Evolutionary conservation across 2,797 vertebrate species (phyloP).

Genomic region (Caiman crocodilus): DNA sequence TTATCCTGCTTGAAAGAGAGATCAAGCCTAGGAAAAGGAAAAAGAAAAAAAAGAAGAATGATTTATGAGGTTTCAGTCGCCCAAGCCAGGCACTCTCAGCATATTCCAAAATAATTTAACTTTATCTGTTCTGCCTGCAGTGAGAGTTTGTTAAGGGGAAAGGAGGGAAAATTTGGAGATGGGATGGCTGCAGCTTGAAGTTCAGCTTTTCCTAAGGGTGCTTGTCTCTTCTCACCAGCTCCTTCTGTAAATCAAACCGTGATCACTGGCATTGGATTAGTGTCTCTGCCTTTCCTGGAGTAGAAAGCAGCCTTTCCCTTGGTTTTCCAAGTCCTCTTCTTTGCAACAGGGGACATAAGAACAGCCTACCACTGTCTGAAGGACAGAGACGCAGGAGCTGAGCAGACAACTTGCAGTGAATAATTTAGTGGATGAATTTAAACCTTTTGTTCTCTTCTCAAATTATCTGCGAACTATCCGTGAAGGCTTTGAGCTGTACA

Average conservation of each 20-base stretch:
- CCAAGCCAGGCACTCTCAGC: conserved; percentile 64
- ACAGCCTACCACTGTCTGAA: conserved; percentile 61
- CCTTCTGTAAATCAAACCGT: conserved; percentile 41
- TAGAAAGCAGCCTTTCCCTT: background rate
- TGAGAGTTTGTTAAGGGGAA: background rate
- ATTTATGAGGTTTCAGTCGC: conserved; percentile 73
- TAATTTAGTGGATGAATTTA: conserved; percentile 74
- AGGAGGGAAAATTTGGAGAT: background rate
- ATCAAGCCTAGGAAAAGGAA: conserved; percentile 39
- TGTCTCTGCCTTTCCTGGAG: conserved; percentile 28
- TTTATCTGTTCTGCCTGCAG: conserved; percentile 54
- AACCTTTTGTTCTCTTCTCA: conserved; percentile 70
- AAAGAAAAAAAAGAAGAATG: conserved; percentile 41
- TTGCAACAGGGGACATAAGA: conserved; percentile 20
- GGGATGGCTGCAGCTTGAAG: conserved; percentile 19
- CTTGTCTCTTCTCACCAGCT: conserved; percentile 18
- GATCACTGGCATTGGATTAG: conserved; percentile 11
- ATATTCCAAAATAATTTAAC: conserved; percentile 72
- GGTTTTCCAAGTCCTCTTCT: background rate
- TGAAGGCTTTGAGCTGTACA: conserved; percentile 66
- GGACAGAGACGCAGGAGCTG: conserved; percentile 38
- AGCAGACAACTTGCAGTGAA: conserved; percentile 64
- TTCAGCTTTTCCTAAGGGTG: conserved; percentile 13
- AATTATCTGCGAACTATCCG: conserved; percentile 65
- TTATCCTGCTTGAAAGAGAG: conserved; percentile 68